Evolutionary conservation across 2,113 vertebrate species (phyloP).

Genomic region (Engraulis encrasicolus): DNA sequence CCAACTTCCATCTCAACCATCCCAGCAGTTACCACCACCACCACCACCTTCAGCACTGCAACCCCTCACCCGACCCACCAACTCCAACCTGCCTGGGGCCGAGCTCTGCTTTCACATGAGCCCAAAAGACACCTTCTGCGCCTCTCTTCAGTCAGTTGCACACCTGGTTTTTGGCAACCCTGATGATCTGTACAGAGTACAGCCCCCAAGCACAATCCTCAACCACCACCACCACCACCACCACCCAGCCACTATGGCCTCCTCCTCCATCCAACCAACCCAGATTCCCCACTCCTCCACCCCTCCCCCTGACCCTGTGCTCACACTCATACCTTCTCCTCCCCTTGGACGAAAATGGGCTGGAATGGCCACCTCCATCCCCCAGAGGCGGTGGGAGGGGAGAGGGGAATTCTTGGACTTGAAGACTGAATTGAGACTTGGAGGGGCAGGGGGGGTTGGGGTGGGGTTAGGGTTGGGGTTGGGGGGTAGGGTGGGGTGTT

Average conservation of each 20-base stretch:
- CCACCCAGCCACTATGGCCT: neutral
- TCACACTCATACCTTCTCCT: neutral
- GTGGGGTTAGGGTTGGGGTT: neutral
- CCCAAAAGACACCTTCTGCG: too few relatives aligned
- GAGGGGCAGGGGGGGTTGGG: neutral
- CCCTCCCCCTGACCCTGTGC: too few relatives aligned
- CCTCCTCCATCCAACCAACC: too few relatives aligned
- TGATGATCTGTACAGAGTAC: too few relatives aligned
- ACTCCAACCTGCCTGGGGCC: neutral
- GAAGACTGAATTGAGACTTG: neutral
- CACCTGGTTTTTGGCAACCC: too few relatives aligned
- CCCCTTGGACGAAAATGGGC: neutral
- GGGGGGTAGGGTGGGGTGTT: neutral
- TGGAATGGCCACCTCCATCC: neutral
- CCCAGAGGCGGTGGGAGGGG: neutral
- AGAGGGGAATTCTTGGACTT: neutral
- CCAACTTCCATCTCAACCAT: neutral
- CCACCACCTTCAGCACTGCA: too few relatives aligned
- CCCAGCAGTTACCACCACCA: neutral
- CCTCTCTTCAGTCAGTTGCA: too few relatives aligned
- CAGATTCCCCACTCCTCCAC: too few relatives aligned
- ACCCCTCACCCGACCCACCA: neutral
- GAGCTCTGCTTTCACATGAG: too few relatives aligned
- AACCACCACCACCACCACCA: too few relatives aligned
- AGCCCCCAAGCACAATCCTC: too few relatives aligned